These are phyloP conservation scores for Caranx ignobilis DNA, from an alignment of 2,113 vertebrate genomes.

Conservation along the genomic window DNA sequence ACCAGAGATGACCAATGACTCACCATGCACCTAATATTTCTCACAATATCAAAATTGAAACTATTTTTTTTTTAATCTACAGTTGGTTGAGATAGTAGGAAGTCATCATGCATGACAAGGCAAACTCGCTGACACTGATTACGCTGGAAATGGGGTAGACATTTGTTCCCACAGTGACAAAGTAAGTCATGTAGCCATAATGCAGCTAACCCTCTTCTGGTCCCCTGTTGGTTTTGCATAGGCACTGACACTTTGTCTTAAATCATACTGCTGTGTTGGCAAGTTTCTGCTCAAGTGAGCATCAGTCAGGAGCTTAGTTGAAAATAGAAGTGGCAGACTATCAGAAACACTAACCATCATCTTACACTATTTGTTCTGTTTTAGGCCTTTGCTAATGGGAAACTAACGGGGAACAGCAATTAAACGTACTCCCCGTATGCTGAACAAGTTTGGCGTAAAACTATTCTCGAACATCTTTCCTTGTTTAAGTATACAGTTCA, in stretches of 20 bases:
- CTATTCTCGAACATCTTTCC: not conserved
- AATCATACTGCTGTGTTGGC: slow-evolving; percentile 59
- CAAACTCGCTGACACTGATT: not conserved
- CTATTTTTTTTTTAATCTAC: not conserved
- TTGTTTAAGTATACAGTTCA: not conserved
- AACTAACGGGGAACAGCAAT: slow-evolving; percentile 10
- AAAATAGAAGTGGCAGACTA: slow-evolving; percentile 53
- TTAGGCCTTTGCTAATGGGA: slow-evolving; percentile 16
- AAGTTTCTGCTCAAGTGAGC: slow-evolving; percentile 69
- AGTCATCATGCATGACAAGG: not conserved
- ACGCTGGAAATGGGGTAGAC: not conserved
- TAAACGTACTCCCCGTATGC: not conserved
- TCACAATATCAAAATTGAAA: not conserved
- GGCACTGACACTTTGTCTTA: slow-evolving; percentile 66
- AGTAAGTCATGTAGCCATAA: slow-evolving; percentile 64
- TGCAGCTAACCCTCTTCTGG: slow-evolving; percentile 50
- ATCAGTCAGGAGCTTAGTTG: slow-evolving; percentile 57
- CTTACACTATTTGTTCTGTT: slow-evolving; percentile 39
- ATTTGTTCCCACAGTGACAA: slow-evolving; percentile 36
- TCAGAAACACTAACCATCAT: slow-evolving; percentile 61
- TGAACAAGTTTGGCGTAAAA: not conserved
- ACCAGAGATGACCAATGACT: slow-evolving; percentile 60
- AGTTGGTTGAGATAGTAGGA: not conserved
- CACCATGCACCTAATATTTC: slow-evolving; percentile 8
- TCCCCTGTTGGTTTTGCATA: slow-evolving; percentile 57